These are phyloP conservation scores for Galeopsomyia nigrocyanea DNA, from an alignment of 2,888 invertebrate genomes.

Conservation along the genomic window DNA sequence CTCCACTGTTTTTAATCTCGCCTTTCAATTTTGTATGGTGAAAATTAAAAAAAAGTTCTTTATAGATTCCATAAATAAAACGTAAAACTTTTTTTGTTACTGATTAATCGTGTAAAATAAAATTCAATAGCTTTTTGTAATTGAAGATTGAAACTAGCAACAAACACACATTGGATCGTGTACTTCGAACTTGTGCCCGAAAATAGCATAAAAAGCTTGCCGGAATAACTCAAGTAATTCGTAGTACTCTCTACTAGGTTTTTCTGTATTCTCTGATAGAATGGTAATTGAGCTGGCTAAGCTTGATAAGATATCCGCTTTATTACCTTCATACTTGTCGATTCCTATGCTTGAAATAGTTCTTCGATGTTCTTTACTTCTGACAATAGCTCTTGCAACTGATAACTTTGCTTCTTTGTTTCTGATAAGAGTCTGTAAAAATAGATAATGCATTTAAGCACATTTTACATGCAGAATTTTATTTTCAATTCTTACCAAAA, in stretches of 20 bases:
- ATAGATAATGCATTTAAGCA: background rate
- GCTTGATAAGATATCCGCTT: slow-evolving; percentile 54
- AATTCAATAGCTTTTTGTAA: background rate
- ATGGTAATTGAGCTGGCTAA: slow-evolving; percentile 48
- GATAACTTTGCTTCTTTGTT: slow-evolving; percentile 28
- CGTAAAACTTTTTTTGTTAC: no score
- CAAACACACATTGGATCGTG: background rate
- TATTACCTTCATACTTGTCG: slow-evolving; percentile 35
- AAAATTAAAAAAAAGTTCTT: background rate
- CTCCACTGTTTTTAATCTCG: no score
- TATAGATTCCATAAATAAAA: background rate
- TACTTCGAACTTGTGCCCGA: slow-evolving; percentile 62
- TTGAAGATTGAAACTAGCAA: background rate
- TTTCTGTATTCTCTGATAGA: slow-evolving; percentile 54
- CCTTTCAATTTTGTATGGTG: background rate
- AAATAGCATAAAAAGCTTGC: slow-evolving; percentile 70
- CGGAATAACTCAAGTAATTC: slow-evolving; percentile 74
- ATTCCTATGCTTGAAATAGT: slow-evolving; percentile 21
- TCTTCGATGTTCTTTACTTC: slow-evolving; percentile 19
- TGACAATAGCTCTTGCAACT: slow-evolving; percentile 40
- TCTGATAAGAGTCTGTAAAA: slow-evolving; percentile 5
- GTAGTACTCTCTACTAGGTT: slow-evolving; percentile 68
- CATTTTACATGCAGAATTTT: slow-evolving; percentile 1
- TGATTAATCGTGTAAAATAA: background rate
- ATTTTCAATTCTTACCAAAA: slow-evolving; percentile 51